Evolutionary conservation across 2,888 invertebrate genomes (phyloP).

Genomic region (Polyploca ridens): DNA sequence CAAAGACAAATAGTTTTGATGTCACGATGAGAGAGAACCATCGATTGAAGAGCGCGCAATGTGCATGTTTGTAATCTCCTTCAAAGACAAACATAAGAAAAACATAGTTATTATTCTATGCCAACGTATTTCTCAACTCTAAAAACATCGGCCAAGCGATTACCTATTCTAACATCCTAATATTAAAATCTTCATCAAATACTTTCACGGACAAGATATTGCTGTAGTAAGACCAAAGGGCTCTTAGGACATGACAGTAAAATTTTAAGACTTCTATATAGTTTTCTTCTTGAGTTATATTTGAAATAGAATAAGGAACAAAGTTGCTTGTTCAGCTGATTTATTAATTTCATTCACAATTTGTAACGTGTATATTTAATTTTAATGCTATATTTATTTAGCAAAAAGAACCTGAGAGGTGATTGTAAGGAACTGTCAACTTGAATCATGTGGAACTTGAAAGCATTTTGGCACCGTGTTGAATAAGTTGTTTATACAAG

Average conservation of each 20-base stretch:
- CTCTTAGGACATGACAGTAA: slow-evolving; percentile 51
- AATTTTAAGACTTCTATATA: slow-evolving; percentile 46
- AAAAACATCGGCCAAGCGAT: slow-evolving; percentile 23
- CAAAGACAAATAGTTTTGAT: slow-evolving; percentile 78
- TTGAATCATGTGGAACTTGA: slow-evolving; percentile 28
- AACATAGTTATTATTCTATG: slow-evolving; percentile 69
- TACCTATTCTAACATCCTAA: slow-evolving; percentile 25
- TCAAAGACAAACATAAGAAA: slow-evolving; percentile 79
- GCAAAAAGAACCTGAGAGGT: slow-evolving; percentile 29
- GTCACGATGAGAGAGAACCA: slow-evolving; percentile 63
- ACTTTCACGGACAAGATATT: slow-evolving; percentile 13
- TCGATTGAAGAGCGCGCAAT: slow-evolving; percentile 69
- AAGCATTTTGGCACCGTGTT: slow-evolving; percentile 60
- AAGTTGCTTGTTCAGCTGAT: slow-evolving; percentile 22
- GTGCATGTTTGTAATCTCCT: slow-evolving; percentile 76
- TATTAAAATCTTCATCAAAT: background rate
- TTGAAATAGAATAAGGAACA: slow-evolving; percentile 37
- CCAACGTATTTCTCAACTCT: slow-evolving; percentile 26
- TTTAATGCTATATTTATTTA: slow-evolving; percentile 47
- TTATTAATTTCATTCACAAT: slow-evolving; percentile 7
- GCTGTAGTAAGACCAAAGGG: slow-evolving; percentile 32
- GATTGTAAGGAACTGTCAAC: slow-evolving; percentile 49
- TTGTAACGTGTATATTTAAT: slow-evolving; percentile 20
- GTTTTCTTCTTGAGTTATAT: slow-evolving; percentile 33
- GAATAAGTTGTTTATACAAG: slow-evolving; percentile 66